Base-by-base conservation (phyloP, 2,113 vertebrate genomes). In the Galbula dea region DNA sequence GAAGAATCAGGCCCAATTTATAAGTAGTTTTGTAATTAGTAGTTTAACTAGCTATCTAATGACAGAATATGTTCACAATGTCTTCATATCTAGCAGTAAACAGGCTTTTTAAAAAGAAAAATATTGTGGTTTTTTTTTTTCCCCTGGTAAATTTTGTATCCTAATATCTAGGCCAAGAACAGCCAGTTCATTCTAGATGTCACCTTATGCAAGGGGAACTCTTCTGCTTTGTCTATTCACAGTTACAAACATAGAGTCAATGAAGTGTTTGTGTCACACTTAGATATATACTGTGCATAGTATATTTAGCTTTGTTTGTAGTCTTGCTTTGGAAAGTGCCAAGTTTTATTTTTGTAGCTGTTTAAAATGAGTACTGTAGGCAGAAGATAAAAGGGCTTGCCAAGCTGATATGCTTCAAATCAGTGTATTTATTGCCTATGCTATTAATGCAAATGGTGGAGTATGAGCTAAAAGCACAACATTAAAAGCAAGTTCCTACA, bases 341-440 rank as follows among this genome's bases (percentile, higher is more conserved):
- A 86, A 61, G 19, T n/a, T 92, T 92, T 83, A 85, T 90, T 95
- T 95, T 86, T 59, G 45, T 76, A 49, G n/a, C 68, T 74, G 21
- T 83, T 91, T 94, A 93, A 88, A 94, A 91, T 58, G 39, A 91
- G 63, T 77, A 86, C 27, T 32, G 27, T 51, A 83, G 80, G 84
- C 65, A 81, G 86, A 94, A 93, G 76, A 95, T 85, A 90, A 94
- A 94, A 92, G 54, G n/a, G 6, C 39, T 93, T 93, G 41, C 92
- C 68, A 88, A 90, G 55, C 27, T 51, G 39, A 88, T 75, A 57
- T 0, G 0, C 59, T 86, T 93, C 48, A 87, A 77, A 69, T 41
- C 45, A 43, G 18, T n/a, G n/a, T 58, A 62, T 86, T 92, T 91
- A 84, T 86, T 85, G 81, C 66, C 83, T 77, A 32, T 27, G 57